Percentiles rank a stretch among this genome's conserved stretches.
phyloP scores from a whole-genome alignment of 2,888 invertebrate genomes.

The Leucophenga maculata region DNA sequence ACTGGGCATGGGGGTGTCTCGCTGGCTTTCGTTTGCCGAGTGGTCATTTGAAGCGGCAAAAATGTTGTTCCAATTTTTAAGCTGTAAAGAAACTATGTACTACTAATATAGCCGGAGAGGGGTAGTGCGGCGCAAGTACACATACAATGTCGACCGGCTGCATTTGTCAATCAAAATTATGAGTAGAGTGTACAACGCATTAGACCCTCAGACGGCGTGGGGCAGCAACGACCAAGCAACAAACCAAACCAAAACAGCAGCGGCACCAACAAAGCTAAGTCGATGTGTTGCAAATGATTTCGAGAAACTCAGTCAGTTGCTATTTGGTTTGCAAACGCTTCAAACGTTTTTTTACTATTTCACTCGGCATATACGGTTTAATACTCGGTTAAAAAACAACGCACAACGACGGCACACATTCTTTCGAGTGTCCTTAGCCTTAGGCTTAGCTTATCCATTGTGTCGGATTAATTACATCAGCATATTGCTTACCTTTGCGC shows the following conservation, averaged over 20 bases:
- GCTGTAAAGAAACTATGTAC: conserved; percentile 19
- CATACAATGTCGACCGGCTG: conserved; percentile 19
- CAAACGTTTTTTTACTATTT: conserved; percentile 32
- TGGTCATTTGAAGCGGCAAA: conserved; percentile 53
- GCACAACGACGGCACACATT: neutral
- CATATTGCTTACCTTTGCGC: neutral
- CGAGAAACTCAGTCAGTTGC: conserved; percentile 58
- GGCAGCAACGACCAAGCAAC: neutral
- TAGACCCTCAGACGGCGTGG: conserved; percentile 28
- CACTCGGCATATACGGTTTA: too few relatives aligned
- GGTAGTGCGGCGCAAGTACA: neutral
- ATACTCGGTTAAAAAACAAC: too few relatives aligned
- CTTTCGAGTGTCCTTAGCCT: neutral
- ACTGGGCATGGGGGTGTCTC: too few relatives aligned
- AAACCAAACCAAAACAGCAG: conserved; percentile 18
- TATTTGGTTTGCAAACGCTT: conserved; percentile 53
- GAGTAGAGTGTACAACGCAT: conserved; percentile 40
- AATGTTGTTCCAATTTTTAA: conserved; percentile 47
- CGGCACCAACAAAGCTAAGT: conserved; percentile 10
- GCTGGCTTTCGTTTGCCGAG: too few relatives aligned
- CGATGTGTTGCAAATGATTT: conserved; percentile 44
- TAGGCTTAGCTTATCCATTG: conserved; percentile 3
- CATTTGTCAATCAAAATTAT: conserved; percentile 63
- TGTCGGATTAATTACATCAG: neutral
- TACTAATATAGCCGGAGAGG: too few relatives aligned